These are phyloP conservation scores for Sus cebifrons DNA, from an alignment of 2,797 vertebrate species.

Conservation along the genomic window DNA sequence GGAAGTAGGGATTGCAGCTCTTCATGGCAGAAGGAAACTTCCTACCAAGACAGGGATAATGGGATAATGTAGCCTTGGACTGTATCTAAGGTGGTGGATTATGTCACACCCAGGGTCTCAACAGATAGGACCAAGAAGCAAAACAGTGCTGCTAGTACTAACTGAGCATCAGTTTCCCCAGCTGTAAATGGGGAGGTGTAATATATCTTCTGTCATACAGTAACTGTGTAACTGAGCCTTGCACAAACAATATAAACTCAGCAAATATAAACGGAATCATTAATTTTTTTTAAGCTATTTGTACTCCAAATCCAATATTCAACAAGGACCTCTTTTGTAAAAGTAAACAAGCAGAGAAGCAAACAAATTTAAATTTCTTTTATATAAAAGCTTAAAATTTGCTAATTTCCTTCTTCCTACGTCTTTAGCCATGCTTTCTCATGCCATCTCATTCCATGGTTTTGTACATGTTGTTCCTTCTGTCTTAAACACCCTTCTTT, in stretches of 20 bases:
- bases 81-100: not conserved
- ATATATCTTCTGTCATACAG: not conserved
- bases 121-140: not conserved
- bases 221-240: not conserved
- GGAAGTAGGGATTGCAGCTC: not conserved
- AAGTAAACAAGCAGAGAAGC: constrained; percentile 24
- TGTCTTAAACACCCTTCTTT: not conserved
- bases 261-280: not conserved
- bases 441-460: not conserved
- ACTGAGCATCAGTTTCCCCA: not conserved
- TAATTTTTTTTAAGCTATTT: not conserved
- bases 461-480: not conserved
- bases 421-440: not conserved
- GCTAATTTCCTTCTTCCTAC: not conserved
- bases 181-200: not conserved
- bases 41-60: not conserved
- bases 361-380: constrained; percentile 45
- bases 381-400: not conserved
- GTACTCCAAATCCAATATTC: not conserved
- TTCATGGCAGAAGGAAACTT: not conserved
- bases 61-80: not conserved
- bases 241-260: not conserved
- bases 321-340: constrained; percentile 55
- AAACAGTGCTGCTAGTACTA: not conserved
- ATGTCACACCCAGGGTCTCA: not conserved